Percentiles rank a stretch among this genome's conserved stretches.
These are phyloP conservation scores for Cryptotis parvus DNA, from an alignment of 2,113 vertebrate species.

Conservation along the genomic window DNA sequence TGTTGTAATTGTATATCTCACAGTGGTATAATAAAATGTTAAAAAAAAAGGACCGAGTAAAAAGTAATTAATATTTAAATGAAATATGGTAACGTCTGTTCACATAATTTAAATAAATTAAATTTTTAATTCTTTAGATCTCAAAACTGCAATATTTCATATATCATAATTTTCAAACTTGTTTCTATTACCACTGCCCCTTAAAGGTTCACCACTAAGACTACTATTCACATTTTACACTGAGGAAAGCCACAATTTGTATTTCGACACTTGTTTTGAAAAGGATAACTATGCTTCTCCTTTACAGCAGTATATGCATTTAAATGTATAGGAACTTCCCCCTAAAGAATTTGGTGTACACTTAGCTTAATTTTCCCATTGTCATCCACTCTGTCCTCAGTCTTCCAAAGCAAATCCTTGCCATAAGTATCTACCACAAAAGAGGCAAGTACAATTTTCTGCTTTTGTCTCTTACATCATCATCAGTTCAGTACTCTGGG, in stretches of 20 bases:
- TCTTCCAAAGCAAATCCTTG: slow-evolving; percentile 1
- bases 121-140: slow-evolving; percentile 29
- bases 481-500: slow-evolving; percentile 43
- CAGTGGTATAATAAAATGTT: no score
- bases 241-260: neutral
- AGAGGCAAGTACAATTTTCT: slow-evolving; percentile 64
- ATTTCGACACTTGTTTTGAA: neutral
- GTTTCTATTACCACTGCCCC: neutral
- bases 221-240: neutral
- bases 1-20: no score
- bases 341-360: neutral
- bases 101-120: neutral
- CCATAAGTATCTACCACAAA: slow-evolving; percentile 59
- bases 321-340: neutral
- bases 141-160: neutral
- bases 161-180: neutral
- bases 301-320: no score
- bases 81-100: neutral
- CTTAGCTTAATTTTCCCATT: neutral
- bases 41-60: no score
- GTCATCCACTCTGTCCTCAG: neutral
- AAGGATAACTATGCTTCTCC: neutral
- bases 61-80: no score
- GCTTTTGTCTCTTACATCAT: slow-evolving; percentile 78
- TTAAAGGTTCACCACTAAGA: neutral